Evolutionary conservation across 2,888 invertebrate genomes (phyloP), one percentile per base, ranked within the genome.

Genomic region (Apodemia zela): DNA sequence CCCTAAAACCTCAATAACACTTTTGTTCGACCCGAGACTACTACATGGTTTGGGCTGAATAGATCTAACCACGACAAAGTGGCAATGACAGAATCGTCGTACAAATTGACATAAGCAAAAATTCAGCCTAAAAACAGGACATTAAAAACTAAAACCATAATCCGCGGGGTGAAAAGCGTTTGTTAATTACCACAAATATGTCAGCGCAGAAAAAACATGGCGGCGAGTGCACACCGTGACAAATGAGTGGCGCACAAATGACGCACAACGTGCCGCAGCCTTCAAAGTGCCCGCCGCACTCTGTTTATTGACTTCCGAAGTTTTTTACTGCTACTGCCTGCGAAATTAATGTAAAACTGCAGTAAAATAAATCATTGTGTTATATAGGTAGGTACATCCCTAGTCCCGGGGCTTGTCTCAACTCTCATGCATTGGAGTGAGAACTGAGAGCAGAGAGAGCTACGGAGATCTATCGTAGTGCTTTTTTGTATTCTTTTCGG

Each of bases 221-320:
- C 58, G 59, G 65, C 45, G 45, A 63, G 67, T 67, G 67, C 67
- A 65, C 57, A 60, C 60, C 64, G 58, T 67, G 66, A 72, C 70
- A 72, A 71, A 72, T 66, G 65, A 61, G 64, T 71, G 67, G 66
- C 67, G 61, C 62, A 67, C 86, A 81, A 85, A 85, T 85, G 78
- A 72, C 78, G 75, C 71, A 63, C 79, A 29, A n/a, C 51, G n/a
- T n/a, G 62, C 61, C 51, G 61, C 21, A 45, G 38, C 8, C 29
- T 33, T 54, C 25, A 25, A 25, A 15, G 54, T 54, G 57, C n/a
- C 47, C 57, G 57, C 25, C 57, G 47, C 47, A 17, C n/a, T 47
- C 17, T 17, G 47, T 57, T 57, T 57, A n/a, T 57, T 29, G 15
- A 25, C 57, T 57, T 25, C 57, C 29, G 15, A 25, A 25, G 29